Conservation (phyloP, 1,140 invertebrate species). For the Lepidostoma basale region DNA sequence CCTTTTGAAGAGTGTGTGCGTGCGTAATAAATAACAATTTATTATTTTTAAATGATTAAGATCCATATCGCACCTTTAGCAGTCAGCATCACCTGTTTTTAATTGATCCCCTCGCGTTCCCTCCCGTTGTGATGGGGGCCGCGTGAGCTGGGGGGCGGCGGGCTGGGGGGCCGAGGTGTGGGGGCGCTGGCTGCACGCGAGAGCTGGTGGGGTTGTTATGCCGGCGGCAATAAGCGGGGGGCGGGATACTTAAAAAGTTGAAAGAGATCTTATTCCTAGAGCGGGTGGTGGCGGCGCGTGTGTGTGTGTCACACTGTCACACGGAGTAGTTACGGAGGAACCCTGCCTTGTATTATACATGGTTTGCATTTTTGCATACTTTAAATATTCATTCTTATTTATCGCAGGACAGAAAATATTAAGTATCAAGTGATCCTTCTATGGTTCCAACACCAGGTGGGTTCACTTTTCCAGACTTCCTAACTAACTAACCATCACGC, state of each 20-base stretch:
- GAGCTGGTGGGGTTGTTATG: conserved; percentile 5
- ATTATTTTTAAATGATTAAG: too few relatives aligned
- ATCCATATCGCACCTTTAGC: too few relatives aligned
- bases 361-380: not conserved
- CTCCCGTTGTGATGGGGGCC: too few relatives aligned
- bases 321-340: not conserved
- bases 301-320: not conserved
- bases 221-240: conserved; percentile 35
- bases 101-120: too few relatives aligned
- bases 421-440: not conserved
- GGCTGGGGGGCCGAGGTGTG: not conserved
- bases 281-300: not conserved
- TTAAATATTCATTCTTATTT: not conserved
- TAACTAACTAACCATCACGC: too few relatives aligned
- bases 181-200: not conserved
- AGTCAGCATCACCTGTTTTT: too few relatives aligned
- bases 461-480: too few relatives aligned
- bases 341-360: not conserved
- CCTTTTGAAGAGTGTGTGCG: too few relatives aligned
- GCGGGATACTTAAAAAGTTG: conserved; percentile 43
- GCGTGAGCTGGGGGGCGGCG: not conserved
- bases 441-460: too few relatives aligned
- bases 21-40: too few relatives aligned
- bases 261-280: conserved; percentile 40
- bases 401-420: not conserved